Evolutionary conservation across 2,113 vertebrate genomes (phyloP), one percentile per base, ranked within the genome.

Genomic region (Prionailurus bengalensis): DNA sequence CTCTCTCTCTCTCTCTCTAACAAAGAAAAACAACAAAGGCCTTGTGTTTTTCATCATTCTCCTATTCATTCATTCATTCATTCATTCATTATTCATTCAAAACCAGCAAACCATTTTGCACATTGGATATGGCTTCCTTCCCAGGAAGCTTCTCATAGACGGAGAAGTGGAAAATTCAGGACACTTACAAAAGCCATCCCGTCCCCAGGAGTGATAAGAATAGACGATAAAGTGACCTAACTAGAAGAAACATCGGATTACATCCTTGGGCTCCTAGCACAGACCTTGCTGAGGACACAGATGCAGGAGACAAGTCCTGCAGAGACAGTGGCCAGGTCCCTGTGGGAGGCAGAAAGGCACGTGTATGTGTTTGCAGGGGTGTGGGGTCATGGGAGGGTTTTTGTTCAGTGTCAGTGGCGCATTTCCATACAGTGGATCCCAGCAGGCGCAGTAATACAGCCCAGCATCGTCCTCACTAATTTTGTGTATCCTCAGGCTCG

Each of bases 361-460:
- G 2, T 80, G 19, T 17, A 1, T 48, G 42, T 78, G 42, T 78
- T 48, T 31, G 42, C 74, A 65, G 61, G 15, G 19, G 27, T 48
- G 74, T 78, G 74, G 74, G 0, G 7, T 29, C 5, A 33, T 2
- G 1, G 21, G 2, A 71, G 29, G 17, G 78, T 94, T 98, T 98
- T 97, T 97, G 97, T 51, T 79, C 78, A 29, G 31, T 16, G 29
- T 17, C 11, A 25, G 42, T 4, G 0, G 42, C 53, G 25, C 1
- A 1, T 74, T 71, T 91, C 85, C 45, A 13, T 1, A 48, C 33
- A 14, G 83, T 71, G 96, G n/a, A 71, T 98, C 86, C 97, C 97
- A 98, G 6, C 2, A 78, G 7, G 97, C 92, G 0, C 98, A 98
- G 83, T 95, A 98, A 70, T 98, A 98, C 8, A 68, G 96, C 2